Evolutionary conservation across 2,888 invertebrate species (phyloP).

Genomic region (Cantharis rustica): DNA sequence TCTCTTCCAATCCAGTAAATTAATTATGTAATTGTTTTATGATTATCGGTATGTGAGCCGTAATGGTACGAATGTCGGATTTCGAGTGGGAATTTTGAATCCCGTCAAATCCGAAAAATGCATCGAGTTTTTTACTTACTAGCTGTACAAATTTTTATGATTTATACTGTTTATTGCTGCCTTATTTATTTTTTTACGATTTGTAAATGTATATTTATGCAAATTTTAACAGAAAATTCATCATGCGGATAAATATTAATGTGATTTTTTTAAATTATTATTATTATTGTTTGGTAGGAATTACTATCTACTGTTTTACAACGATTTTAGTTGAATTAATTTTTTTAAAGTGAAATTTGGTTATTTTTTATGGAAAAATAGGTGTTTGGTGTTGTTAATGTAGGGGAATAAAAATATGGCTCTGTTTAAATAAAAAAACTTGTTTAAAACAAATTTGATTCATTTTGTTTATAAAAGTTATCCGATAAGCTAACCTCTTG

Average conservation of each 20-base stretch:
- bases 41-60: background rate
- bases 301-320: constrained; percentile 9
- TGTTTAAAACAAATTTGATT: constrained; percentile 5
- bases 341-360: constrained; percentile 25
- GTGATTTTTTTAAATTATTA: constrained; percentile 17
- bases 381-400: constrained; percentile 43
- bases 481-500: too few species aligned
- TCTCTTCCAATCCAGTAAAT: background rate
- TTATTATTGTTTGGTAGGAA: constrained; percentile 6
- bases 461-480: too few species aligned
- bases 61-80: background rate
- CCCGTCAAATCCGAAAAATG: background rate
- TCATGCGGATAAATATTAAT: constrained; percentile 3
- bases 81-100: background rate
- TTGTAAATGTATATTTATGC: constrained; percentile 25
- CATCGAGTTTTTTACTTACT: background rate
- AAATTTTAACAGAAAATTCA: background rate
- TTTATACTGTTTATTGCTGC: background rate
- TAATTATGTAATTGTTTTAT: background rate
- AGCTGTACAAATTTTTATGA: background rate
- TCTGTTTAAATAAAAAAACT: constrained; percentile 48
- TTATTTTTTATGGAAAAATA: constrained; percentile 35
- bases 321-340: constrained; percentile 15
- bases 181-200: constrained; percentile 3
- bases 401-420: constrained; percentile 46